Conservation (phyloP, 2,797 vertebrate species). For the Apogon talboti region DNA sequence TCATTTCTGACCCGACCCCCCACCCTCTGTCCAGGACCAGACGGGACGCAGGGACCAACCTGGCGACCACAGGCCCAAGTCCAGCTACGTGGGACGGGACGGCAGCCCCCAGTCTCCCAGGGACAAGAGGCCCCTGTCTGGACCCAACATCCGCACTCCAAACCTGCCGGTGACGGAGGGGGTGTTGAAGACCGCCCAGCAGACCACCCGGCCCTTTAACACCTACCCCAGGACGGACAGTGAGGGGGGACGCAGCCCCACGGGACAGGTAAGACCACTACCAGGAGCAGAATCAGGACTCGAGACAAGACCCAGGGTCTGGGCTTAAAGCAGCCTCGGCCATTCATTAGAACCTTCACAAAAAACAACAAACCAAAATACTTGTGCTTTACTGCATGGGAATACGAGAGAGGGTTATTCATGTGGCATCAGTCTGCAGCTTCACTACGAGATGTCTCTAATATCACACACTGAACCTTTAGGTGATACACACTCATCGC, state of each 20-base stretch:
- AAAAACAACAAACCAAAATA: no score
- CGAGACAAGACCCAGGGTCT: no score
- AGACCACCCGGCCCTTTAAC: slow-evolving; percentile 89
- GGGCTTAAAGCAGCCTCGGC: no score
- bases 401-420: no score
- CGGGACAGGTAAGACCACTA: slow-evolving; percentile 83
- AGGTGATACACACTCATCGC: no score
- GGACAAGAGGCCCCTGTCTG: slow-evolving; percentile 92
- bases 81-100: slow-evolving; percentile 81
- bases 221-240: slow-evolving; percentile 92
- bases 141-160: slow-evolving; percentile 89
- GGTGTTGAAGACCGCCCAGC: slow-evolving; percentile 84
- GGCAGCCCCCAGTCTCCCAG: slow-evolving; percentile 86
- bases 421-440: no score
- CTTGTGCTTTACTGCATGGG: no score
- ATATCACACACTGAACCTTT: no score
- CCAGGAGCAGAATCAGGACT: neutral
- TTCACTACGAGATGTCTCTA: no score
- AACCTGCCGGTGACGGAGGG: slow-evolving; percentile 85
- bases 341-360: no score
- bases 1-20: neutral
- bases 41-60: slow-evolving; percentile 74
- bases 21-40: slow-evolving; percentile 57
- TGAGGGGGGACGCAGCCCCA: slow-evolving; percentile 83
- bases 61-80: slow-evolving; percentile 88